Base-by-base conservation (phyloP, 2,797 vertebrate species). In the Sorex maritimensis region DNA sequence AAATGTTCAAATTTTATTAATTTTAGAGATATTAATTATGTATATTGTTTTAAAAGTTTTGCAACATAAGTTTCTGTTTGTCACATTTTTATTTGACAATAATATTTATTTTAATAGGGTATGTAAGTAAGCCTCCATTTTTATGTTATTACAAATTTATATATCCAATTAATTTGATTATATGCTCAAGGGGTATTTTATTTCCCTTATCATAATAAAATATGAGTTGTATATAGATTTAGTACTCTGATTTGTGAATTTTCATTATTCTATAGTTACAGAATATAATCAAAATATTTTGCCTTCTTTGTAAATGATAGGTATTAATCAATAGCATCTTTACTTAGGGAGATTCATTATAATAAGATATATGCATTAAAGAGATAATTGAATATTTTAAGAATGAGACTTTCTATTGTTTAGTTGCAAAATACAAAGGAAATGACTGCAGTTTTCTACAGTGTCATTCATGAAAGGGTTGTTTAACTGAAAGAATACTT, bases 361-460 rank as follows among this genome's bases (percentile, higher is more conserved):
- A 67, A 58, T 87, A 84, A 67, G 81, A 90, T 6, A 0, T 52
- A 24, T 55, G 24, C 10, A 30, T 88, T 44, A 85, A 82, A 44
- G 78, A 87, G 69, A 26, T 65, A 1, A 46, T 30, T 30, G 17
- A 68, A 63, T 34, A 34, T 6, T 2, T 17, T 78, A 84, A 87
- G 11, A 12, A 61, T 82, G 6, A 26, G 2, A 19, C 3, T 69
- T 90, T 30, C 17, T 41, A 6, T 23, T 80, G 19, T 61, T 88
- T 23, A 84, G 73, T 92, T 86, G 9, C 21, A 85, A 72, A 72
- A 73, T 72, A 63, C 1, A 82, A 91, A 69, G 81, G 21, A 5
- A 82, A 75, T 30, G 9, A 71, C 81, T 75, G 4, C 13, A 74
- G 11, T 73, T 1, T 55, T 93, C 11, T 91, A 38, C 83, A 61